Evolutionary conservation across 1,140 invertebrate species (phyloP), one percentile per base, ranked within the genome.

Genomic region (Patella vulgata): DNA sequence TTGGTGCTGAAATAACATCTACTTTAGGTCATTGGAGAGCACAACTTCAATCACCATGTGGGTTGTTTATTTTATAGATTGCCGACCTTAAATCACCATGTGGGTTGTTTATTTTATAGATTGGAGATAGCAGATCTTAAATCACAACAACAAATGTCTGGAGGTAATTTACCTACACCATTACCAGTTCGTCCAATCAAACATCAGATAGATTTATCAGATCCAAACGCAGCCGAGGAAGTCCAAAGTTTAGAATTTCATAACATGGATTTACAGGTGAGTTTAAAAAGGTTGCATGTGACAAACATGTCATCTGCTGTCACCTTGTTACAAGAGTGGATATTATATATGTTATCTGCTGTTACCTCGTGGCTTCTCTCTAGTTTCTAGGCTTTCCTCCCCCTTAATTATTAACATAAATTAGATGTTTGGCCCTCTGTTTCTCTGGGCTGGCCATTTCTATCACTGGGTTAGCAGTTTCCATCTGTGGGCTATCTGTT

Each of bases 261-360:
- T 12, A 80, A 80, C 44, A 72, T 74, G 54, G 74, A 80, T 53
- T 60, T 80, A 40, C 71, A 76, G 74, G 77, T 78, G 44, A 42
- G n/a, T 33, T 8, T 55, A 44, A 6, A 21, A 40, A 40, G 31
- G 14, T 11, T 19, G 23, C 6, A 8, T 1, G n/a, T 23, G 51
- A 0, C 2, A 4, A 4, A n/a, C 12, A 4, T 33, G 36, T 23
- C 12, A 0, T 21, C 14, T 33, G 14, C 9, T 19, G 12, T 19
- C 31, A n/a, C 9, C 23, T 14, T 28, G 1, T 27, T 12, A 19
- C 19, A 11, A 5, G 8, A 5, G 5, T 31, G 4, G 51, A 8
- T 30, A 8, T 33, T 2, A 25, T 19, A n/a, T 21, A 14, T 0
- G 17, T 17, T 57, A 19, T 8, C 3, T 0, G 53, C 2, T n/a